Evolutionary conservation across 2,113 vertebrate genomes (phyloP).

Genomic region (Trematocara variabile): DNA sequence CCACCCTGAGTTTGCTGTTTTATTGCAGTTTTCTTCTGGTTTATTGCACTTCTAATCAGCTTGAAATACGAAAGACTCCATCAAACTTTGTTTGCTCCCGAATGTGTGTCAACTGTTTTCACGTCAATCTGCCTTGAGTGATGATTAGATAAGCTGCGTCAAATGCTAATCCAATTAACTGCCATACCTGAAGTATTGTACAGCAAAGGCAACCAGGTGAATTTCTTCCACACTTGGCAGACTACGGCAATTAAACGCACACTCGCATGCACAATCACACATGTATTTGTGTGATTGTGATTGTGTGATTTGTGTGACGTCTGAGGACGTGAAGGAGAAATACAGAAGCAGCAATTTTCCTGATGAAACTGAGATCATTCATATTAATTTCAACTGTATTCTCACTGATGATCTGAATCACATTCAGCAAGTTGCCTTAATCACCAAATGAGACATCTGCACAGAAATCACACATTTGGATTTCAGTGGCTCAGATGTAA

Average conservation of each 20-base stretch:
- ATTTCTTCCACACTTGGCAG: not conserved
- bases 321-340: not conserved
- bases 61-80: not conserved
- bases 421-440: not conserved
- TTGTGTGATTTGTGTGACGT: too few relatives aligned
- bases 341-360: not conserved
- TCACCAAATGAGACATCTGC: not conserved
- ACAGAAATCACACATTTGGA: not conserved
- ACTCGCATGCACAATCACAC: not conserved
- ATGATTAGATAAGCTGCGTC: constrained; percentile 13
- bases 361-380: not conserved
- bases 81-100: not conserved
- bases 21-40: not conserved
- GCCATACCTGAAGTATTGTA: constrained; percentile 1
- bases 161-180: constrained; percentile 10
- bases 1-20: not conserved
- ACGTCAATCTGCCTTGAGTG: not conserved
- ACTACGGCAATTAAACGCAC: constrained; percentile 4
- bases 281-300: not conserved
- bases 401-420: not conserved
- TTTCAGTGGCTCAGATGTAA: not conserved
- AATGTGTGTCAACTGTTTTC: not conserved
- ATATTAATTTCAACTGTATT: not conserved
- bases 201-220: not conserved
- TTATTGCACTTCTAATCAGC: constrained; percentile 15